Evolutionary conservation across 2,113 vertebrate species (phyloP).

Genomic region (Campylorhamphus procurvoides): DNA sequence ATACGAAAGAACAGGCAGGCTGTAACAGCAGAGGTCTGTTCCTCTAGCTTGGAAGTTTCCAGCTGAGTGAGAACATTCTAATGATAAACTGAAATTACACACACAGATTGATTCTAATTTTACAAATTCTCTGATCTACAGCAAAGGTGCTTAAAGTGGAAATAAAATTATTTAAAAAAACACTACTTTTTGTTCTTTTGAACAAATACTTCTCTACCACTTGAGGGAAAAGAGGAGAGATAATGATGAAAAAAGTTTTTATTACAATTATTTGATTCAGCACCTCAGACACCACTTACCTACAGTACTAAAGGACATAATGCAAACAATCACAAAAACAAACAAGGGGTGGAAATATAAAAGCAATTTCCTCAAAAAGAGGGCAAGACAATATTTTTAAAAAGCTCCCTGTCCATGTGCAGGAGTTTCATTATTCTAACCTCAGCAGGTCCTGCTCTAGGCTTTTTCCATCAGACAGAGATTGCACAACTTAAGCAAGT

Average conservation of each 20-base stretch:
- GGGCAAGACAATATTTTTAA: background rate
- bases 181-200: background rate
- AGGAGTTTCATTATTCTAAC: background rate
- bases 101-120: background rate
- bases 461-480: background rate
- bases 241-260: background rate
- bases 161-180: background rate
- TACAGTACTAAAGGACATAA: background rate
- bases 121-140: background rate
- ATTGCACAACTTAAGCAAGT: background rate
- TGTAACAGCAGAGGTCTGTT: background rate
- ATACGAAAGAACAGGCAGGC: constrained; percentile 20
- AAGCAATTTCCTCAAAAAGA: background rate
- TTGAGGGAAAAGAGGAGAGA: background rate
- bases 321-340: background rate
- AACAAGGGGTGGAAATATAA: background rate
- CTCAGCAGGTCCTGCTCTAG: background rate
- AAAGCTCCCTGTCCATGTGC: background rate
- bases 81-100: background rate
- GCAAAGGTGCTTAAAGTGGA: background rate
- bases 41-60: background rate
- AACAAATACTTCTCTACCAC: background rate
- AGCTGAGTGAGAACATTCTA: background rate
- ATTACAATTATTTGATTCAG: background rate
- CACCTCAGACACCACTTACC: background rate